Percentiles rank a stretch among this genome's conserved stretches.
Conservation (phyloP, 2,888 invertebrate genomes). For the Ochlodes sylvanus region DNA sequence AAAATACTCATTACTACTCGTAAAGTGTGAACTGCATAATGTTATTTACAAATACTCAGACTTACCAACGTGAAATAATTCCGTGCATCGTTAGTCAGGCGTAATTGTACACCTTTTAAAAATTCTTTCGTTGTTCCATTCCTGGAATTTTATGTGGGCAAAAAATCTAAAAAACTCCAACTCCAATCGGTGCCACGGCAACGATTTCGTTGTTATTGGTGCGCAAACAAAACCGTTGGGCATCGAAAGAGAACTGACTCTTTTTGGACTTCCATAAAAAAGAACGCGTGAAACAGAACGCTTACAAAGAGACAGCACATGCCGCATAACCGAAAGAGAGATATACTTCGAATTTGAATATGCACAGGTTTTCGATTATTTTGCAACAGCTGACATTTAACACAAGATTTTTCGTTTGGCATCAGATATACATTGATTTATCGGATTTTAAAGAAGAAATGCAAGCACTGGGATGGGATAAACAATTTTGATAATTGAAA, state of each 20-base stretch:
- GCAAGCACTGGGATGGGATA: no score
- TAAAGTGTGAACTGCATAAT: no score
- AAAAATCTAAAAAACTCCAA: slow-evolving; percentile 17
- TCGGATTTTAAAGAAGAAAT: no score
- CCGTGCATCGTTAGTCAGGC: slow-evolving; percentile 4
- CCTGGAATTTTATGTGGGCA: slow-evolving; percentile 13
- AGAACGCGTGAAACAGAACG: slow-evolving; percentile 26
- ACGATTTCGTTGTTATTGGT: slow-evolving; percentile 35
- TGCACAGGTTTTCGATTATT: slow-evolving; percentile 1
- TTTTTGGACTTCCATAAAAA: slow-evolving; percentile 23
- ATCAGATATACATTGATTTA: no score
- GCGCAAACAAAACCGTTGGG: slow-evolving; percentile 37
- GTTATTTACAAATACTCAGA: background rate
- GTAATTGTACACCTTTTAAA: slow-evolving; percentile 14
- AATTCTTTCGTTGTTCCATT: slow-evolving; percentile 14
- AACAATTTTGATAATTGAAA: no score
- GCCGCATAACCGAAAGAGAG: slow-evolving; percentile 12
- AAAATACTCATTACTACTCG: no score
- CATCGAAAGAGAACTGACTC: slow-evolving; percentile 31
- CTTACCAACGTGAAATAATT: background rate
- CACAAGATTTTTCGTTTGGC: background rate
- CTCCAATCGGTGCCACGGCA: slow-evolving; percentile 26
- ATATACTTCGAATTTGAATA: slow-evolving; percentile 8
- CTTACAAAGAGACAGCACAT: slow-evolving; percentile 20
- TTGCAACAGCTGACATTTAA: slow-evolving; percentile 2